These are phyloP conservation scores for Argyrosomus japonicus DNA, from an alignment of 2,113 vertebrate genomes.

Conservation along the genomic window DNA sequence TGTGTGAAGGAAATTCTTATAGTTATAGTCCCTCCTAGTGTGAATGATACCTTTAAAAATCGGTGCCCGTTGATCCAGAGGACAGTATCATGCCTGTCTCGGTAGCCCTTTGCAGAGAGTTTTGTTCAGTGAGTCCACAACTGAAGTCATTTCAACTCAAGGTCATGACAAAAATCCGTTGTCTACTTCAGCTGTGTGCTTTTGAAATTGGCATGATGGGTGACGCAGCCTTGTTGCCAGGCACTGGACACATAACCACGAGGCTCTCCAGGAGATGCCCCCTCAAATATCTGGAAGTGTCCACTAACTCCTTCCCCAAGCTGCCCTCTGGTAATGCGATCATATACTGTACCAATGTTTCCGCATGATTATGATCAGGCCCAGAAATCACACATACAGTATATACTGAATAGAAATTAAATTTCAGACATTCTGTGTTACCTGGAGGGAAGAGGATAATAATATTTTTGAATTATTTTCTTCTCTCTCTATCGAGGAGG, in stretches of 20 bases:
- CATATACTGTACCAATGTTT: background rate
- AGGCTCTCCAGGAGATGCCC: background rate
- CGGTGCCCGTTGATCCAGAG: slow-evolving; percentile 22
- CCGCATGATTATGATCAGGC: slow-evolving; percentile 7
- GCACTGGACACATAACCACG: background rate
- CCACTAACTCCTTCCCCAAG: background rate
- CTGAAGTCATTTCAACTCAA: slow-evolving; percentile 25
- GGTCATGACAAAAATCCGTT: slow-evolving; percentile 25
- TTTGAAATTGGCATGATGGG: slow-evolving; percentile 39
- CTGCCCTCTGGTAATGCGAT: background rate
- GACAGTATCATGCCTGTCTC: slow-evolving; percentile 6
- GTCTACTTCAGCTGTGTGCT: slow-evolving; percentile 23
- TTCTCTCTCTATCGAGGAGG: slow-evolving; percentile 14
- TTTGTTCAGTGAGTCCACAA: background rate
- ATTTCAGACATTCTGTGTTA: slow-evolving; percentile 25
- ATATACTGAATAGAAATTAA: slow-evolving; percentile 15
- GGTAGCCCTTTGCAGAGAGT: background rate
- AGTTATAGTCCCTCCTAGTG: background rate
- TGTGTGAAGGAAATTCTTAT: background rate
- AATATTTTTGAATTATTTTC: slow-evolving; percentile 29
- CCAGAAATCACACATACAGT: background rate
- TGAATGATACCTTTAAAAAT: slow-evolving; percentile 53
- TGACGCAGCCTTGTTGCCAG: slow-evolving; percentile 35
- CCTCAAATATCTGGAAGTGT: background rate
- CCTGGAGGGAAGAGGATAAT: slow-evolving; percentile 48